phyloP scores from a whole-genome alignment of 1,140 invertebrate genomes.

The Ceratosolen fusciceps region DNA sequence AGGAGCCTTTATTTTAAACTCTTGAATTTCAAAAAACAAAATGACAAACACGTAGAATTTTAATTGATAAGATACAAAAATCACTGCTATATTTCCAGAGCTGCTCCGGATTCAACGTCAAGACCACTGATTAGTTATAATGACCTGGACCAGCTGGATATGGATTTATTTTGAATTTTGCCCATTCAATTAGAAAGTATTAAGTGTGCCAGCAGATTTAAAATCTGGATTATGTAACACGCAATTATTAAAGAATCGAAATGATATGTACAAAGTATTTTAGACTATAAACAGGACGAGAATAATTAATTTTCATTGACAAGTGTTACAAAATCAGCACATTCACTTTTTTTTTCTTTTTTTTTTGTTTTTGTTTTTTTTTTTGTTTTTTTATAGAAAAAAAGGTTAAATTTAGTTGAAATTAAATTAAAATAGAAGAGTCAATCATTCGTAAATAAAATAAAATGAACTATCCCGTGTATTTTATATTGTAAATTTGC shows the following conservation, averaged over 20 bases:
- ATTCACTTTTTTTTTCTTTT: slow-evolving; percentile 22
- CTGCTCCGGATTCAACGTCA: slow-evolving; percentile 73
- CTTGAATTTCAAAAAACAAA: slow-evolving; percentile 13
- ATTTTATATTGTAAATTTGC: slow-evolving; percentile 33
- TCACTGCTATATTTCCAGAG: slow-evolving; percentile 70
- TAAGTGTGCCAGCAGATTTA: slow-evolving; percentile 48
- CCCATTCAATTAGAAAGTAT: slow-evolving; percentile 26
- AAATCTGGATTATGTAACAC: slow-evolving; percentile 53
- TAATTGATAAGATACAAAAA: slow-evolving; percentile 27
- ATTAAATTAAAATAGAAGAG: slow-evolving; percentile 3
- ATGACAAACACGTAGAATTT: slow-evolving; percentile 42
- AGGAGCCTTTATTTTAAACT: slow-evolving; percentile 44
- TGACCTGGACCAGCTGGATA: slow-evolving; percentile 87
- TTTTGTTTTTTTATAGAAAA: too few species aligned
- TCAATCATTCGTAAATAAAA: background rate
- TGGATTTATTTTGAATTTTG: slow-evolving; percentile 76
- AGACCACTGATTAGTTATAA: slow-evolving; percentile 85
- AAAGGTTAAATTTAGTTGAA: slow-evolving; percentile 9
- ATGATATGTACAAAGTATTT: slow-evolving; percentile 16
- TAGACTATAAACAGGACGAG: background rate
- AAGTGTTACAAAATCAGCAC: slow-evolving; percentile 56
- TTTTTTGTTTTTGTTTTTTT: too few species aligned
- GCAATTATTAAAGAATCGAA: background rate
- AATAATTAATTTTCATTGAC: slow-evolving; percentile 34
- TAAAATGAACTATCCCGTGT: background rate